phyloP scores from a whole-genome alignment of 2,797 vertebrate species.

The Erithacus rubecula region DNA sequence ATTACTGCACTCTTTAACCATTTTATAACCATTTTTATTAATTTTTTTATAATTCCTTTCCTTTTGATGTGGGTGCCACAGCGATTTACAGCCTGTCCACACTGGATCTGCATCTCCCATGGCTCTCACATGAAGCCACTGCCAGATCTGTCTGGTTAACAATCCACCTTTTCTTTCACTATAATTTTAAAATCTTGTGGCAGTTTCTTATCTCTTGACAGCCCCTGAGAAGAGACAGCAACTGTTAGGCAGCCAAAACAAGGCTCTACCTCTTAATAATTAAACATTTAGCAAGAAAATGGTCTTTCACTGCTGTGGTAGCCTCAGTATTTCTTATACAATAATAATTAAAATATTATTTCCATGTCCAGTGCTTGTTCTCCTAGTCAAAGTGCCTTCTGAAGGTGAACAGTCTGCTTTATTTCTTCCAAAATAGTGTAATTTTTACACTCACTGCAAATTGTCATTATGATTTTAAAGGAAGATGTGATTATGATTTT shows the following conservation, averaged over 20 bases:
- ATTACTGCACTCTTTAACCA: neutral
- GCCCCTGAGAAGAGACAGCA: neutral
- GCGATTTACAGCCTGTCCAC: neutral
- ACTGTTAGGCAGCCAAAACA: neutral
- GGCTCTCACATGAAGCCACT: neutral
- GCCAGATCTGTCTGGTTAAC: neutral
- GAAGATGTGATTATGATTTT: neutral
- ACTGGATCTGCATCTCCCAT: neutral
- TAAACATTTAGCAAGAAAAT: neutral
- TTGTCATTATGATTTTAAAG: neutral
- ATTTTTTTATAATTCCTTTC: neutral
- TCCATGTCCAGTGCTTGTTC: neutral
- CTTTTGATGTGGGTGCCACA: rapidly evolving
- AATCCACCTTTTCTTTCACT: neutral
- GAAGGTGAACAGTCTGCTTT: neutral
- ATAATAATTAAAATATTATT: neutral
- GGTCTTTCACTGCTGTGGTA: neutral
- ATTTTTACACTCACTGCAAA: neutral
- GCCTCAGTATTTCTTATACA: neutral
- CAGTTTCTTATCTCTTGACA: neutral
- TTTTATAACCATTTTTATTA: neutral
- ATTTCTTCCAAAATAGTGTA: neutral
- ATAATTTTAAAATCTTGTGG: neutral
- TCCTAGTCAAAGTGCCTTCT: neutral
- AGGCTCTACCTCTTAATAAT: neutral